Evolutionary conservation across 2,797 vertebrate genomes (phyloP).

Genomic region (Dicrostonyx torquatus): DNA sequence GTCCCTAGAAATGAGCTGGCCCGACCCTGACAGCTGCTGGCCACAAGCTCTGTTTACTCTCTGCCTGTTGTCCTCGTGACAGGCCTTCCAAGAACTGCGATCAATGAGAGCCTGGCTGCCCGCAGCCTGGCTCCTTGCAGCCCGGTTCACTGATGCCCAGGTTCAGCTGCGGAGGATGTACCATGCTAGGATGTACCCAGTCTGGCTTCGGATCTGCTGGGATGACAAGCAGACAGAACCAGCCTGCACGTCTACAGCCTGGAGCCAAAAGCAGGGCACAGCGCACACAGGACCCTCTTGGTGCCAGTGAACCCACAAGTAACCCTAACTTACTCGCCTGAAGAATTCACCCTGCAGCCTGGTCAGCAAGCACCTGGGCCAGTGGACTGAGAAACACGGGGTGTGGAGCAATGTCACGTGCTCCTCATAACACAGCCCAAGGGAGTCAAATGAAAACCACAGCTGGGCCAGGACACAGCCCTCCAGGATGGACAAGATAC

Average conservation of each 20-base stretch:
- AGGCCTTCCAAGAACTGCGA: slow-evolving; percentile 76
- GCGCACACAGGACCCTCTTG: neutral
- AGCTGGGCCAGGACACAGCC: neutral
- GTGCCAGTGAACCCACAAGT: neutral
- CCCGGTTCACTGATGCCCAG: slow-evolving; percentile 36
- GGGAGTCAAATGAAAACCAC: neutral
- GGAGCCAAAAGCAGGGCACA: neutral
- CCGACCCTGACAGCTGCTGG: neutral
- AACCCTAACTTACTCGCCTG: neutral
- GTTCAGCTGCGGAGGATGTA: neutral
- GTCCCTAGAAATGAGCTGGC: neutral
- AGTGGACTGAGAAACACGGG: neutral
- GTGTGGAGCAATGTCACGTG: neutral
- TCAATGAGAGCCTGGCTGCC: slow-evolving; percentile 65
- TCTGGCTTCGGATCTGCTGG: neutral
- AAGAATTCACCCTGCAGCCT: neutral
- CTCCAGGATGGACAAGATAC: neutral
- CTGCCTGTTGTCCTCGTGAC: slow-evolving; percentile 68
- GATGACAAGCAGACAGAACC: neutral
- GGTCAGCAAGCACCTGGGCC: neutral
- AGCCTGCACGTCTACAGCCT: neutral
- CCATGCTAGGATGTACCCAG: slow-evolving; percentile 19
- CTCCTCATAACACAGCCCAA: neutral
- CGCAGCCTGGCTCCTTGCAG: slow-evolving; percentile 29
- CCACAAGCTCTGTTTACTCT: slow-evolving; percentile 44